A percentile compares a stretch with the other conserved stretches of the same genome.
These are phyloP conservation scores for Agapornis canus DNA, from an alignment of 2,797 vertebrate genomes.

Conservation along the genomic window DNA sequence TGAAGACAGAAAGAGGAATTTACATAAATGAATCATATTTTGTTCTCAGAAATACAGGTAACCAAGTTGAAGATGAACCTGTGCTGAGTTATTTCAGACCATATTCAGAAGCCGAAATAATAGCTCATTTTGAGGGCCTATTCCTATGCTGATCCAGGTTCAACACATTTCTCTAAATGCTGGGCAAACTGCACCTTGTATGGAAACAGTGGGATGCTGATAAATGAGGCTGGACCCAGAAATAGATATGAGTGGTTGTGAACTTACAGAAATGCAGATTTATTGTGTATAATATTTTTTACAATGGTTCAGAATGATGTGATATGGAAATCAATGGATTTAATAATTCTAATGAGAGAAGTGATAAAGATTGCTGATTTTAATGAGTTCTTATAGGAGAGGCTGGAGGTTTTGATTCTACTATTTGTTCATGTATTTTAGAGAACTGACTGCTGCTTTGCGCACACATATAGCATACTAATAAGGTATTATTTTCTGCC, in stretches of 20 bases:
- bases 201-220: background rate
- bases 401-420: background rate
- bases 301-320: background rate
- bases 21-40: background rate
- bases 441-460: constrained; percentile 22
- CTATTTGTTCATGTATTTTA: constrained; percentile 3
- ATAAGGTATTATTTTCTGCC: constrained; percentile 45
- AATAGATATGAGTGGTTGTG: background rate
- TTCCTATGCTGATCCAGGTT: background rate
- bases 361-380: background rate
- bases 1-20: background rate
- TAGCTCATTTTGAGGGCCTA: background rate
- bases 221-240: background rate
- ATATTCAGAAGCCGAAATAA: background rate
- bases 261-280: background rate
- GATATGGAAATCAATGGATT: background rate
- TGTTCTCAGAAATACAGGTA: background rate
- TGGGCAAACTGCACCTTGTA: background rate
- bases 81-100: background rate
- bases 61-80: background rate
- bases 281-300: background rate
- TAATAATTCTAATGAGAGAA: constrained; percentile 30
- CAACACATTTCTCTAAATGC: background rate
- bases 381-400: background rate
- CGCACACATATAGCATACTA: constrained; percentile 43